Conservation (phyloP, 2,888 invertebrate species). For the Ectemnius cavifrons region DNA sequence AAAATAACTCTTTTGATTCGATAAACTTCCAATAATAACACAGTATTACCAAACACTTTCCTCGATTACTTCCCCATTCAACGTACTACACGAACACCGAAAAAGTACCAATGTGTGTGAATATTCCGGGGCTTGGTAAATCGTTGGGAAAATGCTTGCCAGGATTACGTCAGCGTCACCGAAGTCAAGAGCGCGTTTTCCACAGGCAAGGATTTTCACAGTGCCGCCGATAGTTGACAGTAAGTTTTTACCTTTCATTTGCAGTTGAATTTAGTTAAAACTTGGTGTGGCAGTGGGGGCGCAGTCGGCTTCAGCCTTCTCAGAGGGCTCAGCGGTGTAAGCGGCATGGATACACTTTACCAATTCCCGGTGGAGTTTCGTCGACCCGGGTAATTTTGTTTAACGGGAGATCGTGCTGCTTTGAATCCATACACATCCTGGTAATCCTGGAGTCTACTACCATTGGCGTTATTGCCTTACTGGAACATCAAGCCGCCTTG, state of each 20-base stretch:
- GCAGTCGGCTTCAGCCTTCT: constrained; percentile 20
- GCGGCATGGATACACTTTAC: constrained; percentile 39
- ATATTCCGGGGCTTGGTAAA: no score
- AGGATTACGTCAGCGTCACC: no score
- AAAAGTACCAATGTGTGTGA: no score
- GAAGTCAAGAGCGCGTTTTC: no score
- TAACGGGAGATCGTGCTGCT: constrained; percentile 36
- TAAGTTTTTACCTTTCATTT: constrained; percentile 49
- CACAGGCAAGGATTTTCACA: constrained; percentile 36
- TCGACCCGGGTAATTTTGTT: constrained; percentile 46
- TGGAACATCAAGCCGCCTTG: no score
- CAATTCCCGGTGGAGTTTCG: constrained; percentile 42
- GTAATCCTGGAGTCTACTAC: constrained; percentile 16
- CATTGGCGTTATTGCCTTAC: not conserved
- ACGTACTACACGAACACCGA: no score
- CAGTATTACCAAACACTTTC: no score
- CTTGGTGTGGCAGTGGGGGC: constrained; percentile 33
- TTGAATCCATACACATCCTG: not conserved
- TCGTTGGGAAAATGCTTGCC: no score
- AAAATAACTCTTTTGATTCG: no score
- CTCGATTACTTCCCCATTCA: no score
- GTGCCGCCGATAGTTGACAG: constrained; percentile 33
- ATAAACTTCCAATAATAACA: no score
- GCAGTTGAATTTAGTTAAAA: constrained; percentile 56
- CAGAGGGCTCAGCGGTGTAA: constrained; percentile 15